Conservation (phyloP, 2,888 invertebrate genomes). For the Amphiduros pacificus region DNA sequence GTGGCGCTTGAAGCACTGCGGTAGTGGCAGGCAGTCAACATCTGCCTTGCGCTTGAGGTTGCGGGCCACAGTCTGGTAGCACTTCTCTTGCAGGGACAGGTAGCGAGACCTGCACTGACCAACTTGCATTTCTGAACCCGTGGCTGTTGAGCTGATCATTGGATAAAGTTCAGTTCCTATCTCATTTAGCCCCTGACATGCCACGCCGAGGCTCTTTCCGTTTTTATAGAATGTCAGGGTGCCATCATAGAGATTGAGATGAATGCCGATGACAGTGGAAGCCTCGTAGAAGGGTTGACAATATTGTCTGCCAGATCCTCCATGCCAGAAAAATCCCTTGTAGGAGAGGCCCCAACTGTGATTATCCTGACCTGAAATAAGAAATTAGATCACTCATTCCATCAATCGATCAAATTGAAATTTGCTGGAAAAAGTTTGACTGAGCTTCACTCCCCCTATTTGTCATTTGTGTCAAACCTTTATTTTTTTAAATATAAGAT, state of each 20-base stretch:
- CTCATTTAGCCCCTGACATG: conserved; percentile 33
- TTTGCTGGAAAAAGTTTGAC: too few species aligned
- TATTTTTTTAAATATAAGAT: too few species aligned
- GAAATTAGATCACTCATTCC: too few species aligned
- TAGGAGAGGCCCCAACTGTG: conserved; percentile 52
- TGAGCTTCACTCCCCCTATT: too few species aligned
- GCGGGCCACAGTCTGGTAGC: conserved; percentile 34
- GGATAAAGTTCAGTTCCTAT: conserved; percentile 37
- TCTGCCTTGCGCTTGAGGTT: conserved; percentile 26
- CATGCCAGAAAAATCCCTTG: conserved; percentile 46
- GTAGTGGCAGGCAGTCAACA: conserved; percentile 40
- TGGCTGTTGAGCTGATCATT: conserved; percentile 42
- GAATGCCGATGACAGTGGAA: conserved; percentile 42
- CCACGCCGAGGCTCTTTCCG: conserved; percentile 40
- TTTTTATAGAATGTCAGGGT: conserved; percentile 42
- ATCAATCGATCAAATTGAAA: too few species aligned
- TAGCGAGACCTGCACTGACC: conserved; percentile 35
- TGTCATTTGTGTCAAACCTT: too few species aligned
- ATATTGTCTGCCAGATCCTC: conserved; percentile 35
- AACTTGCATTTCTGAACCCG: conserved; percentile 42
- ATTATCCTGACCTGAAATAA: conserved; percentile 37
- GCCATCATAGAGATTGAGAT: conserved; percentile 40
- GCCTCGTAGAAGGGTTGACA: conserved; percentile 45
- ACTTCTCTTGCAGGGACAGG: conserved; percentile 40
- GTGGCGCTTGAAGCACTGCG: conserved; percentile 35